phyloP scores from a whole-genome alignment of 2,797 vertebrate species.

The Leptoclinus maculatus region DNA sequence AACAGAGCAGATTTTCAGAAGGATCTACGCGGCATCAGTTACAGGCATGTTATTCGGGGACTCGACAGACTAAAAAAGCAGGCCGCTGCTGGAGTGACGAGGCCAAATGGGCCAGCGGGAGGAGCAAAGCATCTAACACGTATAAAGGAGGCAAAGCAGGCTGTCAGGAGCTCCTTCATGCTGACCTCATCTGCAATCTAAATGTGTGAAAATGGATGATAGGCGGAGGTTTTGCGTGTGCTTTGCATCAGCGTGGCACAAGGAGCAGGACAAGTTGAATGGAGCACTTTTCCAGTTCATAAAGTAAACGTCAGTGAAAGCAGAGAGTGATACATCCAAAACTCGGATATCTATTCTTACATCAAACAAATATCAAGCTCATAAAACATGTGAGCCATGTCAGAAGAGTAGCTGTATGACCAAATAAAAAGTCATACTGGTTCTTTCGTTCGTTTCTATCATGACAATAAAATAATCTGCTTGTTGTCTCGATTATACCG shows the following conservation, averaged over 20 bases:
- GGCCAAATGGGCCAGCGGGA: slow-evolving; percentile 43
- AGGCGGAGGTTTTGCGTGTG: slow-evolving; percentile 63
- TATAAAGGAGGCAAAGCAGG: slow-evolving; percentile 56
- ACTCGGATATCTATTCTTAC: slow-evolving; percentile 6
- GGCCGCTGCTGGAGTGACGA: slow-evolving; percentile 51
- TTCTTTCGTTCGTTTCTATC: slow-evolving; percentile 1
- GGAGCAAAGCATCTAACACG: slow-evolving; percentile 54
- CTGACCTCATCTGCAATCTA: slow-evolving; percentile 53
- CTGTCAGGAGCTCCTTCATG: slow-evolving; percentile 62
- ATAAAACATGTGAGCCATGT: slow-evolving; percentile 17
- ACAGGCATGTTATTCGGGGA: slow-evolving; percentile 37
- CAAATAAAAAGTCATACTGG: slow-evolving; percentile 1
- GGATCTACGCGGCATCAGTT: slow-evolving; percentile 39
- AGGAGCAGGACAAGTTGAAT: slow-evolving; percentile 63
- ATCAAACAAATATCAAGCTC: neutral
- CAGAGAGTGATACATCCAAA: slow-evolving; percentile 47
- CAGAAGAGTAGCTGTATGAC: slow-evolving; percentile 30
- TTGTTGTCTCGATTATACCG: slow-evolving; percentile 6
- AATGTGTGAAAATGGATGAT: slow-evolving; percentile 49
- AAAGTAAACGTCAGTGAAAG: slow-evolving; percentile 81
- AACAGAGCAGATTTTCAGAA: slow-evolving; percentile 45
- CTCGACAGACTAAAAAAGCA: slow-evolving; percentile 44
- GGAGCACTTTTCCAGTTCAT: slow-evolving; percentile 80
- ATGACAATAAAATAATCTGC: slow-evolving; percentile 59
- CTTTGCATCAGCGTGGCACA: slow-evolving; percentile 65